Percentiles rank a stretch among this genome's conserved stretches.
Conservation (phyloP, 2,888 invertebrate genomes). For the Ophion ellenae region DNA sequence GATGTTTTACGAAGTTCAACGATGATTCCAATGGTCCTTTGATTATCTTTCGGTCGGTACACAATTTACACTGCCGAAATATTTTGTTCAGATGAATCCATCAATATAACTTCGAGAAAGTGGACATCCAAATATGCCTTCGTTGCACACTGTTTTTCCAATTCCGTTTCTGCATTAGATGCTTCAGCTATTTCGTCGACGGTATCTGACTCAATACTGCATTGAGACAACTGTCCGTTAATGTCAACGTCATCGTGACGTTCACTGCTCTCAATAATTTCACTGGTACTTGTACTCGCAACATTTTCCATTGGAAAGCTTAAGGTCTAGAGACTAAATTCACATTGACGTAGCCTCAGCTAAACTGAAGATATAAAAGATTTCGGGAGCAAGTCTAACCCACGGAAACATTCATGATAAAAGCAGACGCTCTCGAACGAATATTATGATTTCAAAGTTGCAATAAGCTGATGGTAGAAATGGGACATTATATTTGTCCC, state of each 20-base stretch:
- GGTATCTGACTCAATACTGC: slow-evolving; percentile 23
- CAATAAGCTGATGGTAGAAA: slow-evolving; percentile 19
- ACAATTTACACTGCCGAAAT: slow-evolving; percentile 24
- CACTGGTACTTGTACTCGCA: slow-evolving; percentile 2
- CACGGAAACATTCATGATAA: background rate
- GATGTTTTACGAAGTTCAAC: slow-evolving; percentile 15
- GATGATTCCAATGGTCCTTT: slow-evolving; percentile 23
- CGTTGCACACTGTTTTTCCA: slow-evolving; percentile 17
- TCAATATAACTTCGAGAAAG: slow-evolving; percentile 12
- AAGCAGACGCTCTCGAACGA: background rate
- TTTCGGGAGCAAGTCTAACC: slow-evolving; percentile 11
- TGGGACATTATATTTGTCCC: background rate
- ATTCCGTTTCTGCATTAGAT: slow-evolving; percentile 19
- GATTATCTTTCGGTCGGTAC: slow-evolving; percentile 10
- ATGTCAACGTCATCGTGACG: slow-evolving; percentile 3
- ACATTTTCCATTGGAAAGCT: background rate
- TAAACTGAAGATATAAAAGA: slow-evolving; percentile 4
- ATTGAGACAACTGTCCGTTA: slow-evolving; percentile 13
- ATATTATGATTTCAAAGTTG: slow-evolving; percentile 10
- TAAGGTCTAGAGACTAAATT: background rate
- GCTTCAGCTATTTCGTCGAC: slow-evolving; percentile 9
- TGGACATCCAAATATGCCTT: slow-evolving; percentile 17
- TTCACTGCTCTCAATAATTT: slow-evolving; percentile 16
- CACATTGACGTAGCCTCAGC: slow-evolving; percentile 13
- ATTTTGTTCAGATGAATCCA: slow-evolving; percentile 3